These are phyloP conservation scores for Hyles euphorbiae DNA, from an alignment of 1,140 invertebrate species.

Conservation along the genomic window DNA sequence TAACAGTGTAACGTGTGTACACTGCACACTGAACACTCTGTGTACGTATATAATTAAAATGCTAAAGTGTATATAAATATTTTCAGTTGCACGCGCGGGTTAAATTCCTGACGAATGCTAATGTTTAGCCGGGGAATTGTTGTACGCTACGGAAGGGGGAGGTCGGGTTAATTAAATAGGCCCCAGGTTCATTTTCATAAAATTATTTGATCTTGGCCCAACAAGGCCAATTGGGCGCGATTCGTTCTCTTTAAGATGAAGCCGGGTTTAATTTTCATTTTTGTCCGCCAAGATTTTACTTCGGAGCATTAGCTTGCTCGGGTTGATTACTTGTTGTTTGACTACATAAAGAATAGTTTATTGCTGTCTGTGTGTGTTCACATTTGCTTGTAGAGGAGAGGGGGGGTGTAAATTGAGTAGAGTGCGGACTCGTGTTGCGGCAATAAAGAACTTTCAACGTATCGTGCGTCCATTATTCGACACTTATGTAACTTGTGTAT, in stretches of 20 bases:
- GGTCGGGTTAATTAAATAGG: conserved; percentile 70
- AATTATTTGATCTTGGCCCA: conserved; percentile 68
- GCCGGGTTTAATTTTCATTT: conserved; percentile 51
- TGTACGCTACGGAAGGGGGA: conserved; percentile 64
- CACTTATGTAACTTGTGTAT: too few relatives aligned
- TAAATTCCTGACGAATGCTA: conserved; percentile 69
- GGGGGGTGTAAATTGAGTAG: conserved; percentile 36
- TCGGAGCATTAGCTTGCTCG: conserved; percentile 12
- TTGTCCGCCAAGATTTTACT: conserved; percentile 30
- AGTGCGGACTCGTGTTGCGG: conserved; percentile 43
- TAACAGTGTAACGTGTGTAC: conserved; percentile 36
- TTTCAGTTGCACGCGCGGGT: conserved; percentile 51
- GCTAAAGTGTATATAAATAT: conserved; percentile 63
- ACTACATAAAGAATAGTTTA: conserved; percentile 57
- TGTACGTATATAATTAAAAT: conserved; percentile 37
- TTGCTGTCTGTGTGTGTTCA: conserved; percentile 46
- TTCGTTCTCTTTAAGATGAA: conserved; percentile 44
- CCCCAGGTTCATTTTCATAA: conserved; percentile 62
- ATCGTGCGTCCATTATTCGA: not conserved
- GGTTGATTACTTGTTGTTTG: conserved; percentile 34
- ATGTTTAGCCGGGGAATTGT: conserved; percentile 70
- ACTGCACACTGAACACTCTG: too few relatives aligned
- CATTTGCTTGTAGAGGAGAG: conserved; percentile 38
- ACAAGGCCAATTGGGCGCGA: conserved; percentile 46
- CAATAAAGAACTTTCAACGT: conserved; percentile 25